Percentiles rank a stretch among this genome's conserved stretches.
Conservation (phyloP, 2,797 vertebrate species). For the Merluccius polli region DNA sequence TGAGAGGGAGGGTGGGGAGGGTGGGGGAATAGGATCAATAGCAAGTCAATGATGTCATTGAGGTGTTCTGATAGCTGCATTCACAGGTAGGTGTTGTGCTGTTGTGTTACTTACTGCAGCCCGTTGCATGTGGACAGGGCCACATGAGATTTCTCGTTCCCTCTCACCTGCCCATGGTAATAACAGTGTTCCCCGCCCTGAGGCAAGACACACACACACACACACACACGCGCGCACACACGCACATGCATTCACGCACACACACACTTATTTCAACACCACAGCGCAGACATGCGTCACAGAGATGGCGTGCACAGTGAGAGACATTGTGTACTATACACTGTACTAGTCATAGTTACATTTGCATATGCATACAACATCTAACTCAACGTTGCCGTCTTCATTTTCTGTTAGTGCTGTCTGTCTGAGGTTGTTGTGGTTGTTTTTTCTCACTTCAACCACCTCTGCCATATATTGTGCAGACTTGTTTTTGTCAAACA, state of each 20-base stretch:
- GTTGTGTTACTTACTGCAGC: constrained; percentile 85
- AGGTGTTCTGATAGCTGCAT: too few relatives aligned
- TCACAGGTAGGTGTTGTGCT: too few relatives aligned
- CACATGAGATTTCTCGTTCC: constrained; percentile 79
- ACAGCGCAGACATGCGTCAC: not conserved
- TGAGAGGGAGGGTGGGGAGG: not conserved
- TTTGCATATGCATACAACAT: not conserved
- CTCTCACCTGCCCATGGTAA: constrained; percentile 93
- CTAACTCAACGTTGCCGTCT: not conserved
- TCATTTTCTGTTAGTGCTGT: too few relatives aligned
- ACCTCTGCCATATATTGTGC: too few relatives aligned
- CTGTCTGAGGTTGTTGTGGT: too few relatives aligned
- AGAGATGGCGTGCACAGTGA: too few relatives aligned
- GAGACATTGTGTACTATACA: not conserved
- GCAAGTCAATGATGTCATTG: constrained; percentile 32
- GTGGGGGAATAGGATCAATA: constrained; percentile 34
- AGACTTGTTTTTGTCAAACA: not conserved
- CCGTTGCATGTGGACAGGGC: constrained; percentile 97
- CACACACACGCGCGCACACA: not conserved
- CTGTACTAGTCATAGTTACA: not conserved
- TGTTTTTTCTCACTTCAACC: too few relatives aligned
- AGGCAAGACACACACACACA: constrained; percentile 41
- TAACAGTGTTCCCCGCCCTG: constrained; percentile 98
- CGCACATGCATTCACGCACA: not conserved
- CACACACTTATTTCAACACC: not conserved